A percentile compares a stretch with the other conserved stretches of the same genome.
Evolutionary conservation across 2,888 invertebrate genomes (phyloP).

Genomic region (Petrolisthes cinctipes): DNA sequence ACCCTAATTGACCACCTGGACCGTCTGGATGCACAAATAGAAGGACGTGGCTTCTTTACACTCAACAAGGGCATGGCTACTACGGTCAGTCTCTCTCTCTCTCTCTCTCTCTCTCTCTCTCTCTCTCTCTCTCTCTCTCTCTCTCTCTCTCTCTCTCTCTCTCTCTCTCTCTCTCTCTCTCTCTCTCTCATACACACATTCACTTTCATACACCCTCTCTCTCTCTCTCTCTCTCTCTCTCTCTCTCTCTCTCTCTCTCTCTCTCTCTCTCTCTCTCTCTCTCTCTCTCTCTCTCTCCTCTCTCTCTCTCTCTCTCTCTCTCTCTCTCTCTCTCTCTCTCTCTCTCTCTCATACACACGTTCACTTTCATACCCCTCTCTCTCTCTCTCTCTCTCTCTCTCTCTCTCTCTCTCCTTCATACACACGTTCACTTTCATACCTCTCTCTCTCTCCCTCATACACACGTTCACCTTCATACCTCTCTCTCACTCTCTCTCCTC

Average conservation of each 20-base stretch:
- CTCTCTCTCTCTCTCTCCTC: neutral
- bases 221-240: slow-evolving; percentile 24
- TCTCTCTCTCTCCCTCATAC: too few species aligned
- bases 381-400: neutral
- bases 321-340: neutral
- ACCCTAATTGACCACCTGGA: slow-evolving; percentile 64
- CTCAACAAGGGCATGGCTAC: slow-evolving; percentile 65
- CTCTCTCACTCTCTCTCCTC: neutral
- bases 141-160: neutral
- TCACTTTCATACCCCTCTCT: too few species aligned
- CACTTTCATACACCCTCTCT: slow-evolving; percentile 25
- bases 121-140: neutral
- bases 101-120: neutral
- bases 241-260: neutral
- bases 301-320: neutral
- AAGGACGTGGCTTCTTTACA: slow-evolving; percentile 63
- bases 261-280: neutral
- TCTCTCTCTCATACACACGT: too few species aligned
- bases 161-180: neutral
- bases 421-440: neutral
- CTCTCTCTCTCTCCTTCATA: slow-evolving; percentile 19
- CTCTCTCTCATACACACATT: slow-evolving; percentile 7
- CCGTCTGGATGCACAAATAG: slow-evolving; percentile 63
- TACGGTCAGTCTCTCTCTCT: slow-evolving; percentile 32
- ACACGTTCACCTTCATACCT: neutral